phyloP scores from a whole-genome alignment of 1,140 invertebrate species.

The Agrypnia vestita region DNA sequence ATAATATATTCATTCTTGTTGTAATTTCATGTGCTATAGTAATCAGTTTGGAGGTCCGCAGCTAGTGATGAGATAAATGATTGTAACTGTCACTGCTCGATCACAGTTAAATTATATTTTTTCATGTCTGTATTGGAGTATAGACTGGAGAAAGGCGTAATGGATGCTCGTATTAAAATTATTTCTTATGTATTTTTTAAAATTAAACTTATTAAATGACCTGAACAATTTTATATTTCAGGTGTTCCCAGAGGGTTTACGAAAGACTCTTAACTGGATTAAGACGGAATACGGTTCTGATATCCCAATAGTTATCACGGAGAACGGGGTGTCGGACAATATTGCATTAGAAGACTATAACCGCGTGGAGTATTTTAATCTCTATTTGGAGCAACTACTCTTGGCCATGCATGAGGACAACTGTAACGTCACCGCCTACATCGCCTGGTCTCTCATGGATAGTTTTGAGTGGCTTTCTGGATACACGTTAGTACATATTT shows the following conservation, averaged over 20 bases:
- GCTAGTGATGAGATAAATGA: too few species aligned
- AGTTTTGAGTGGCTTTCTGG: slow-evolving; percentile 81
- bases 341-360: slow-evolving; percentile 71
- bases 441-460: slow-evolving; percentile 83
- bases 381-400: slow-evolving; percentile 75
- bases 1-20: too few species aligned
- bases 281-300: slow-evolving; percentile 78
- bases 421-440: slow-evolving; percentile 81
- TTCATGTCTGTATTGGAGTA: too few species aligned
- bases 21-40: too few species aligned
- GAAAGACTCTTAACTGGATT: slow-evolving; percentile 81
- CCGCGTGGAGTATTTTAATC: slow-evolving; percentile 74
- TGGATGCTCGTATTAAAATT: too few species aligned
- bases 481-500: slow-evolving; percentile 37
- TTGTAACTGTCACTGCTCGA: too few species aligned
- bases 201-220: too few species aligned
- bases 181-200: too few species aligned
- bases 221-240: too few species aligned
- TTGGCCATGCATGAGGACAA: slow-evolving; percentile 74
- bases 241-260: slow-evolving; percentile 67
- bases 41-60: too few species aligned
- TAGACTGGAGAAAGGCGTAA: too few species aligned
- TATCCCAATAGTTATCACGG: slow-evolving; percentile 80
- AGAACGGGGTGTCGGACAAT: slow-evolving; percentile 77
- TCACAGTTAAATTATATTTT: too few species aligned